A percentile compares a stretch with the other conserved stretches of the same genome.
These are phyloP conservation scores for Saguinus imperator DNA, from an alignment of 2,113 vertebrate genomes.

Conservation along the genomic window DNA sequence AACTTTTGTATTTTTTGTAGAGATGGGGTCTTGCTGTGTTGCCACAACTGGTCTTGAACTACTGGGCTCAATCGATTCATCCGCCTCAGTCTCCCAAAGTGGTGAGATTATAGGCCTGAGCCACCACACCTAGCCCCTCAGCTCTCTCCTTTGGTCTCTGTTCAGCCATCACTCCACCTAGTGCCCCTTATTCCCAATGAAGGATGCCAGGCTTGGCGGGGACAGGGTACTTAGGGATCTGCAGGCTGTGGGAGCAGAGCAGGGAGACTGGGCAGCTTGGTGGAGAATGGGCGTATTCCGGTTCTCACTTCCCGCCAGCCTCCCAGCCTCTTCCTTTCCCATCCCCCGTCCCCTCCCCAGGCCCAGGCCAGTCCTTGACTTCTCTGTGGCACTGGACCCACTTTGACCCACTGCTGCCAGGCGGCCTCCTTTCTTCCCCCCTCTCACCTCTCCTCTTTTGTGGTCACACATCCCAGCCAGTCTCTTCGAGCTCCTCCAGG, in stretches of 20 bases:
- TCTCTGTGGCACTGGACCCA: neutral
- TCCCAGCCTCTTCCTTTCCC: conserved; percentile 56
- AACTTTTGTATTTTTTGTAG: too few relatives aligned
- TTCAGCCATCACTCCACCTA: neutral
- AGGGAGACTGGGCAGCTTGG: neutral
- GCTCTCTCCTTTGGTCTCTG: neutral
- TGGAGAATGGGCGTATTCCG: too few relatives aligned
- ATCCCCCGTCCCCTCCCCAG: neutral
- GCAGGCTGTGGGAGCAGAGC: too few relatives aligned
- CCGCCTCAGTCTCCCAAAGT: too few relatives aligned
- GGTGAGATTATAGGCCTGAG: too few relatives aligned
- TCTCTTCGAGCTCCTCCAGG: neutral
- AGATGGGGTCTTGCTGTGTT: too few relatives aligned
- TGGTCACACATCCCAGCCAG: neutral
- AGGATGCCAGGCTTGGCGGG: neutral
- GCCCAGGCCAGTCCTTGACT: neutral
- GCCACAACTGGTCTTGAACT: too few relatives aligned
- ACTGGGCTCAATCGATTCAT: too few relatives aligned
- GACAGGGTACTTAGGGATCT: neutral
- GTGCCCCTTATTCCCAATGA: neutral
- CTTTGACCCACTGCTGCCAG: neutral
- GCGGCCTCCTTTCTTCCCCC: neutral
- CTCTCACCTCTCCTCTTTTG: neutral
- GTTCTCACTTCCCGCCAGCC: conserved; percentile 63
- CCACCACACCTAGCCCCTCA: too few relatives aligned